phyloP scores from a whole-genome alignment of 1,140 invertebrate genomes.

The Achatina immaculata region DNA sequence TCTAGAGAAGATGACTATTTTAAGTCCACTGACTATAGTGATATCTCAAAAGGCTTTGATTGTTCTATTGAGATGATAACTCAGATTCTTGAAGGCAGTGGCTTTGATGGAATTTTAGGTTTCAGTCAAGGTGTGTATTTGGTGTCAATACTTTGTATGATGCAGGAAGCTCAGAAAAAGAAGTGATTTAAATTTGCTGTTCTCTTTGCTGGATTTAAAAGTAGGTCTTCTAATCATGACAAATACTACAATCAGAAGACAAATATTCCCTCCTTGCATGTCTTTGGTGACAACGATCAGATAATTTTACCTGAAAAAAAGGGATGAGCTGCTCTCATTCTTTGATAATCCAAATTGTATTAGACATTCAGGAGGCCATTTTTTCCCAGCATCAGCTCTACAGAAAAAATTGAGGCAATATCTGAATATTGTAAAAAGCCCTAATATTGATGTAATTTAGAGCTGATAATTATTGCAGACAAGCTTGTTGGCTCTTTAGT shows the following conservation, averaged over 20 bases:
- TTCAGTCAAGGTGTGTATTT: conserved; percentile 89
- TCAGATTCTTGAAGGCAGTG: conserved; percentile 79
- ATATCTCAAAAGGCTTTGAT: conserved; percentile 85
- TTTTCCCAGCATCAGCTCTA: conserved; percentile 80
- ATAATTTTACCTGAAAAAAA: conserved; percentile 86
- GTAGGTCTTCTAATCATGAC: conserved; percentile 81
- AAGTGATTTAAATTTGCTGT: conserved; percentile 86
- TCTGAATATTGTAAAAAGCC: not conserved
- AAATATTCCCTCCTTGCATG: conserved; percentile 82
- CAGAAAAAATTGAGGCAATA: conserved; percentile 75
- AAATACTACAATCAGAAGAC: conserved; percentile 78
- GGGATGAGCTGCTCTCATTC: conserved; percentile 78
- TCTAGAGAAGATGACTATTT: conserved; percentile 84
- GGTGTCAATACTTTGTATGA: conserved; percentile 81
- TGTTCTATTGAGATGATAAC: conserved; percentile 81
- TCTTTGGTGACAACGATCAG: conserved; percentile 85
- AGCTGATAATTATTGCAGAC: too few species aligned
- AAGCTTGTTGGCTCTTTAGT: too few species aligned
- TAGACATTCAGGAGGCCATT: conserved; percentile 85
- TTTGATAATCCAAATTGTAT: conserved; percentile 79
- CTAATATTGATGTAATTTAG: not conserved
- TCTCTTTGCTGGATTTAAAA: conserved; percentile 86
- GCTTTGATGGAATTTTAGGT: conserved; percentile 89
- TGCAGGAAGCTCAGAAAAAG: conserved; percentile 83
- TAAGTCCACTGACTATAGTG: conserved; percentile 81